These are phyloP conservation scores for Bombus confusus DNA, from an alignment of 1,140 invertebrate species.

Conservation along the genomic window DNA sequence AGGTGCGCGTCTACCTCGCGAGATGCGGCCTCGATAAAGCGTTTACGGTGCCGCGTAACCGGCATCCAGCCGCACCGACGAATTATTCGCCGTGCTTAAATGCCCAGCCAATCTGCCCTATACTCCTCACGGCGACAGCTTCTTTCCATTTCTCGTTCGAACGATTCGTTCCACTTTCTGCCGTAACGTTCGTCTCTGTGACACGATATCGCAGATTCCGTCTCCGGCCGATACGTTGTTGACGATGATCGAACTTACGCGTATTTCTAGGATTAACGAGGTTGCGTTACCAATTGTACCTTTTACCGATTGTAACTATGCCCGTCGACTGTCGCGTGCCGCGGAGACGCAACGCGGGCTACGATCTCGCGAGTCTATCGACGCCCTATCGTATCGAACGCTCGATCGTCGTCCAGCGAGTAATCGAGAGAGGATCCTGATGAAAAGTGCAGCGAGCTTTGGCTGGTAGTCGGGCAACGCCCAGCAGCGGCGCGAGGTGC, in stretches of 20 bases:
- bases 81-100: slow-evolving; percentile 29
- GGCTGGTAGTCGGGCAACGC: slow-evolving; percentile 54
- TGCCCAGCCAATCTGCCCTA: slow-evolving; percentile 6
- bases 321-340: no score
- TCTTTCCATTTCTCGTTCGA: neutral
- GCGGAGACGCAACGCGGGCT: no score
- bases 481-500: slow-evolving; percentile 39
- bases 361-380: neutral
- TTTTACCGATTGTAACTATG: no score
- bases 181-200: no score
- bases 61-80: neutral
- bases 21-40: slow-evolving; percentile 27
- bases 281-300: no score
- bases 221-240: no score
- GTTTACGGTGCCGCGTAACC: slow-evolving; percentile 3
- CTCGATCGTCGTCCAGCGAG: accelerated
- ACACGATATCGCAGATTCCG: no score
- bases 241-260: no score
- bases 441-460: neutral
- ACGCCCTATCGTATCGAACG: neutral
- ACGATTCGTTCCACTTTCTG: neutral
- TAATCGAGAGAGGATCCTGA: neutral
- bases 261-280: no score
- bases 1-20: slow-evolving; percentile 10
- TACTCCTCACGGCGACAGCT: neutral